These are phyloP conservation scores for Gastrophryne carolinensis DNA, from an alignment of 2,797 vertebrate species.

Conservation along the genomic window DNA sequence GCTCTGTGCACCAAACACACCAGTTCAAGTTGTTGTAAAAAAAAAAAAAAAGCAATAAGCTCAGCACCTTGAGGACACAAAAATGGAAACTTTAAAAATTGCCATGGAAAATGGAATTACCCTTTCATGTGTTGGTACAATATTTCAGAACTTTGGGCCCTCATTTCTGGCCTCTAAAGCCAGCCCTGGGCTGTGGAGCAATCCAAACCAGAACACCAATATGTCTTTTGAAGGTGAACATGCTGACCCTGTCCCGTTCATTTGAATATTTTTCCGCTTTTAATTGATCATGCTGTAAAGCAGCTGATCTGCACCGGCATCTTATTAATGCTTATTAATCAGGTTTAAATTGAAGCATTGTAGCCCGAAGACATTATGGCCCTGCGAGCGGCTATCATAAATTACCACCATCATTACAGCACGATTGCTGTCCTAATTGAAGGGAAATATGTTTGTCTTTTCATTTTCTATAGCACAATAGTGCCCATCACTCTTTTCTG, in stretches of 20 bases:
- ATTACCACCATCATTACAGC: not conserved
- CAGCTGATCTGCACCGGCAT: not conserved
- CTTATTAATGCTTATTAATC: not conserved
- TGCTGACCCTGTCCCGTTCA: not conserved
- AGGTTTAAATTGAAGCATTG: not conserved
- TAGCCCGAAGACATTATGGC: not conserved
- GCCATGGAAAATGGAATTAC: too few species aligned
- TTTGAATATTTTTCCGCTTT: not conserved
- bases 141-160: too few species aligned
- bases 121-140: too few species aligned
- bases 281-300: not conserved
- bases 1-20: too few species aligned
- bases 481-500: conserved; percentile 11
- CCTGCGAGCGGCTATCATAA: not conserved
- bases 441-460: conserved; percentile 8
- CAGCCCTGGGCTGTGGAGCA: too few species aligned
- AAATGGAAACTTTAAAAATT: too few species aligned
- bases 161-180: too few species aligned
- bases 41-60: too few species aligned
- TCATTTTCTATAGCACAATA: conserved; percentile 15
- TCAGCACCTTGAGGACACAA: too few species aligned
- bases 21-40: too few species aligned
- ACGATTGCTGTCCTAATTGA: not conserved
- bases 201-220: too few species aligned
- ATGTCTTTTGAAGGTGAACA: not conserved